Evolutionary conservation across 2,113 vertebrate species (phyloP), one percentile per base, ranked within the genome.

Genomic region (Prionailurus bengalensis): DNA sequence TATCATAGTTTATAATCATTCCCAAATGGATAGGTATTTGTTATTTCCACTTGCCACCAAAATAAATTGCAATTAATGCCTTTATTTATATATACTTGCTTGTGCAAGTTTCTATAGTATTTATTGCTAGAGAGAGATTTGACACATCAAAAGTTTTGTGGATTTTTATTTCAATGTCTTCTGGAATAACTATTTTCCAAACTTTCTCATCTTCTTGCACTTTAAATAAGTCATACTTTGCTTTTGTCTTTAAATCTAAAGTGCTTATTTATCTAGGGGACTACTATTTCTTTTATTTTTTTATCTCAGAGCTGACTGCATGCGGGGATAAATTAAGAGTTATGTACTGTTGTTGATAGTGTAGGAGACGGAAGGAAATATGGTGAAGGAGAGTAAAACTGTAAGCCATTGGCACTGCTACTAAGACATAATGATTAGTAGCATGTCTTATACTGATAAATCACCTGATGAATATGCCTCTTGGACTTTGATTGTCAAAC

Each of bases 171-270:
- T 93, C 39, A 94, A 42, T 55, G 63, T 12, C 21, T 94, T 96
- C 94, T 81, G 42, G n/a, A 88, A 97, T 79, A 74, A 1, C 25
- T 16, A 61, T 92, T 97, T 97, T 74, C 7, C 70, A 92, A 94
- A 70, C n/a, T 12, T 58, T 12, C 42, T 96, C 16, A 25, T 81
- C 84, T 88, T 81, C 15, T 95, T 92, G 58, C 36, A 39, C 33
- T 93, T 92, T 84, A 15, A 89, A 39, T 66, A 86, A 82, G 39
- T 5, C 45, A 66, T 21, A 14, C 2, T 66, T 36, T 61, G 16
- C 48, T 96, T 94, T 94, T 61, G 3, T 82, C 2, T 84, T 90
- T 90, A 92, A n/a, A 76, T 70, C 21, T 84, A 31, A 97, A 84
- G 15, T 76, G 45, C 12, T 55, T 78, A 61, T 51, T 89, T 91